Evolutionary conservation across 2,888 invertebrate genomes (phyloP).

Genomic region (Neocrepidodera transversa): DNA sequence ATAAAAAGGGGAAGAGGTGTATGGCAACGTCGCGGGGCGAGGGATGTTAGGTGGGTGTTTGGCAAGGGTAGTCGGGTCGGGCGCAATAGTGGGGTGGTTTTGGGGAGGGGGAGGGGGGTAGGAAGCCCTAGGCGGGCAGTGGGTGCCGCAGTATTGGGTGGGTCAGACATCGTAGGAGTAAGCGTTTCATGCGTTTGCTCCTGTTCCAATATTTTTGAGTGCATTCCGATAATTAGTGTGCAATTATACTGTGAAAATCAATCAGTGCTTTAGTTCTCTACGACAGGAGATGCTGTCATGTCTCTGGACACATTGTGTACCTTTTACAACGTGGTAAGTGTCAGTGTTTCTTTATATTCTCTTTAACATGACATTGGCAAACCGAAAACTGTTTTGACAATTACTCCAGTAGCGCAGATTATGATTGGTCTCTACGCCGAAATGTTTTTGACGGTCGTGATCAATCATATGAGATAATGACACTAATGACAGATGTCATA

Average conservation of each 20-base stretch:
- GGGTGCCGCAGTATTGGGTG: conserved; percentile 62
- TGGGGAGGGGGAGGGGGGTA: conserved; percentile 56
- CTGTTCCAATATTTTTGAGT: conserved; percentile 35
- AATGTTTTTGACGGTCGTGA: conserved; percentile 4
- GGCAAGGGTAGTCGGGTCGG: conserved; percentile 41
- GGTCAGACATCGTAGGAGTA: conserved; percentile 60
- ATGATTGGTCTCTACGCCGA: conserved; percentile 6
- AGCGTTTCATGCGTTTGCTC: conserved; percentile 49
- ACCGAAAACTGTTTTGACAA: conserved; percentile 13
- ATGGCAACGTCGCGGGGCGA: conserved; percentile 39
- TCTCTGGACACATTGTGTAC: conserved; percentile 29
- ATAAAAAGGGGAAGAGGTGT: conserved; percentile 33
- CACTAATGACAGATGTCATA: conserved; percentile 23
- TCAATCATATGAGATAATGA: conserved; percentile 23
- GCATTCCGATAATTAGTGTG: conserved; percentile 30
- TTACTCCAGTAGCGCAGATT: conserved; percentile 21
- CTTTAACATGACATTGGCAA: conserved; percentile 22
- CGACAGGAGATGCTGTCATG: conserved; percentile 37
- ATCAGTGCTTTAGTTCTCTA: conserved; percentile 24
- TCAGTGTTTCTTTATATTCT: conserved; percentile 19
- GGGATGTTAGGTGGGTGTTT: conserved; percentile 38
- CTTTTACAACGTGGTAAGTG: conserved; percentile 42
- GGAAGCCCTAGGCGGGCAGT: conserved; percentile 59
- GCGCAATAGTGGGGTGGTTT: conserved; percentile 59
- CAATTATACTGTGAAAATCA: conserved; percentile 35